A percentile compares a stretch with the other conserved stretches of the same genome.
phyloP scores from a whole-genome alignment of 2,888 invertebrate species.

The Brachyptera putata region DNA sequence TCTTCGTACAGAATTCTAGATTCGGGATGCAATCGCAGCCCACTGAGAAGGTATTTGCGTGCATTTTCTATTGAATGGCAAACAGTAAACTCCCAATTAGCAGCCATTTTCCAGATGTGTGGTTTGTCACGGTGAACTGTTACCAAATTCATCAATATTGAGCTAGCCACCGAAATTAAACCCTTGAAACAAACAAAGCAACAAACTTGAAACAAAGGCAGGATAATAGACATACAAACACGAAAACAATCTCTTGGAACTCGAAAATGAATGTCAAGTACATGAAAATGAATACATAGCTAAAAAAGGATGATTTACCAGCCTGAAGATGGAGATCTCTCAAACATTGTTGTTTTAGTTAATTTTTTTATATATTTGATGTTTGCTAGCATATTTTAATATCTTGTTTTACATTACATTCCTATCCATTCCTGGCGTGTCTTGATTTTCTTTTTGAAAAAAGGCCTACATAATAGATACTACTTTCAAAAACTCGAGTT shows the following conservation, averaged over 20 bases:
- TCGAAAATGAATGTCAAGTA: neutral
- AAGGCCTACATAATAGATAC: too few relatives aligned
- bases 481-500: conserved; percentile 52
- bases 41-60: conserved; percentile 66
- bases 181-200: conserved; percentile 38
- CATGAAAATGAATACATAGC: neutral
- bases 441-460: too few relatives aligned
- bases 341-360: too few relatives aligned
- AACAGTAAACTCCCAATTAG: conserved; percentile 71
- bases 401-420: too few relatives aligned
- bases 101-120: conserved; percentile 74
- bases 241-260: conserved; percentile 24
- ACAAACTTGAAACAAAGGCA: conserved; percentile 35
- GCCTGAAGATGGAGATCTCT: too few relatives aligned
- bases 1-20: conserved; percentile 66
- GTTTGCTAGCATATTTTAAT: too few relatives aligned
- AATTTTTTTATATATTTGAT: too few relatives aligned
- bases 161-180: conserved; percentile 42
- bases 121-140: conserved; percentile 69
- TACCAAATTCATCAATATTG: conserved; percentile 46
- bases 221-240: conserved; percentile 19
- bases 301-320: too few relatives aligned
- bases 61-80: conserved; percentile 64
- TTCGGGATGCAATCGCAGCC: conserved; percentile 67
- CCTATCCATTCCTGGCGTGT: too few relatives aligned